A percentile compares a stretch with the other conserved stretches of the same genome.
phyloP scores from a whole-genome alignment of 2,113 vertebrate species.

The Tetrax tetrax region DNA sequence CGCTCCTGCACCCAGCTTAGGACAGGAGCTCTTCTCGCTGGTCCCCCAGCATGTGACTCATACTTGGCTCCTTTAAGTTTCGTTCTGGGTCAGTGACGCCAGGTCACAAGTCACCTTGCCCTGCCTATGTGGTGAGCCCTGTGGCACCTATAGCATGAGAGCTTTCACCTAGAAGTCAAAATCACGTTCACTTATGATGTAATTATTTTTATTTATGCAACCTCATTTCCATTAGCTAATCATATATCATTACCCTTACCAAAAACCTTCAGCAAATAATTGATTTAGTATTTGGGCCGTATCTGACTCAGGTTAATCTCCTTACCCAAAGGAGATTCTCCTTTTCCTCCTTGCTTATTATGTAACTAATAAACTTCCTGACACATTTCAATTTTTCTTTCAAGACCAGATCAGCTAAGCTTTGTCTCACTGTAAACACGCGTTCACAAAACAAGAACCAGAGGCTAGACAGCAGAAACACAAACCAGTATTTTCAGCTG shows the following conservation, averaged over 20 bases:
- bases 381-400: neutral
- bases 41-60: neutral
- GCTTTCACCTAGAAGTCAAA: constrained; percentile 3
- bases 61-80: neutral
- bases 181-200: neutral
- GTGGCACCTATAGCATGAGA: accelerated
- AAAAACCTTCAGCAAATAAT: neutral
- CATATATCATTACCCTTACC: neutral
- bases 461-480: neutral
- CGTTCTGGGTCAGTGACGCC: neutral
- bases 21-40: neutral
- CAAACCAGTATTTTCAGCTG: neutral
- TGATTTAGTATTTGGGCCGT: neutral
- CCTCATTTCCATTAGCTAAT: neutral
- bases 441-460: neutral
- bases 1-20: neutral
- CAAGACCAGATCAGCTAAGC: neutral
- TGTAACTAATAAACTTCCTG: neutral
- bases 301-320: neutral
- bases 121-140: neutral
- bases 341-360: neutral
- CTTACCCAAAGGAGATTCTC: neutral
- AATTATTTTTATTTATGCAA: neutral
- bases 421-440: neutral
- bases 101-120: neutral